phyloP scores from a whole-genome alignment of 2,888 invertebrate genomes.

The Rotaria socialis region DNA sequence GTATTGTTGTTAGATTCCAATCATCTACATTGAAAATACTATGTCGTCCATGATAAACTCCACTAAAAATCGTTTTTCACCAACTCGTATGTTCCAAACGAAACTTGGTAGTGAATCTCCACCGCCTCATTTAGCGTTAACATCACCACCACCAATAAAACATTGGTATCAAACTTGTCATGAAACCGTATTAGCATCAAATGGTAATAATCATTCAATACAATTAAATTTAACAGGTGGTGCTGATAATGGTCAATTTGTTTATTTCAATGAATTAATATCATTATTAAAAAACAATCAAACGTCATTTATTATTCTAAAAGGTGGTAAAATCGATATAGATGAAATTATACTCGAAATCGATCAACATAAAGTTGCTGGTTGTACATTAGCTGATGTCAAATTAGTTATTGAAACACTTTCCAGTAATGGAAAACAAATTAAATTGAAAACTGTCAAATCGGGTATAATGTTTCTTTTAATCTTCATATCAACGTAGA shows the following conservation, averaged over 20 bases:
- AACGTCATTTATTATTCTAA: neutral
- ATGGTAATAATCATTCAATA: conserved; percentile 1
- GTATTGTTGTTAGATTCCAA: neutral
- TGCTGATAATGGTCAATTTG: conserved; percentile 45
- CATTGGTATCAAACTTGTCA: conserved; percentile 31
- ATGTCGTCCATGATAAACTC: neutral
- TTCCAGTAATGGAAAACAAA: conserved; percentile 11
- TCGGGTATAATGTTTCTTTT: neutral
- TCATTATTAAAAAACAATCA: conserved; percentile 17
- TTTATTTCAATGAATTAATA: conserved; percentile 31
- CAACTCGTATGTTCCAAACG: neutral
- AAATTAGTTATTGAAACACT: conserved; percentile 22
- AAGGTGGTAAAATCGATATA: conserved; percentile 10
- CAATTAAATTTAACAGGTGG: conserved; percentile 34
- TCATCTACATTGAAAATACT: neutral
- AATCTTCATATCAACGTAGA: neutral
- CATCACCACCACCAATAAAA: neutral
- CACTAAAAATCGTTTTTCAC: conserved; percentile 17
- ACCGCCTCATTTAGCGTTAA: neutral
- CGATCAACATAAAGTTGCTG: conserved; percentile 33
- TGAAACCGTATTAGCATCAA: conserved; percentile 1
- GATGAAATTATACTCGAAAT: conserved; percentile 32
- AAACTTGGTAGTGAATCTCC: neutral
- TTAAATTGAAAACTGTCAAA: conserved; percentile 30
- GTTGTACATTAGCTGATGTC: conserved; percentile 27